These are phyloP conservation scores for Drosophila bifasciata DNA, from an alignment of 1,140 invertebrate genomes.

Conservation along the genomic window DNA sequence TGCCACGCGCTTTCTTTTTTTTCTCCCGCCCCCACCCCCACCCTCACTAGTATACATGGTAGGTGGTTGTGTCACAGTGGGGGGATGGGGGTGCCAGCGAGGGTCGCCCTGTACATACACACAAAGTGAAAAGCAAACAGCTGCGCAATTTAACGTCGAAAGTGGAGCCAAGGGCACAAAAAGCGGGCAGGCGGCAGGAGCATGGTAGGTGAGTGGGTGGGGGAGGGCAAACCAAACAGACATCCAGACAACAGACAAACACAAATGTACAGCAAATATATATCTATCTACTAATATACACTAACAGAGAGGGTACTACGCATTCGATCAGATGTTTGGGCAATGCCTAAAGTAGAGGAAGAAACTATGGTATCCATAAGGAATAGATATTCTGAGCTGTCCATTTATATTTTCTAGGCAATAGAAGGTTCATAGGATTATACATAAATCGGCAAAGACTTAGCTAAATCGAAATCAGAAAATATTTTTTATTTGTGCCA, in stretches of 20 bases:
- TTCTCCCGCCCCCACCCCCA: neutral
- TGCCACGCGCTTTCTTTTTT: slow-evolving; percentile 39
- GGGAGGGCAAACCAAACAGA: slow-evolving; percentile 42
- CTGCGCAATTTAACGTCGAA: slow-evolving; percentile 80
- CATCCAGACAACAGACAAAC: slow-evolving; percentile 51
- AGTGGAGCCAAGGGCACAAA: slow-evolving; percentile 78
- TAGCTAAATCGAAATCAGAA: no score
- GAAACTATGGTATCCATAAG: no score
- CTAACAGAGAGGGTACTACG: no score
- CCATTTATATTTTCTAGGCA: no score
- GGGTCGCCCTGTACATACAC: slow-evolving; percentile 36
- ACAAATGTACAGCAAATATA: slow-evolving; percentile 46
- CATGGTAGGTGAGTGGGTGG: no score
- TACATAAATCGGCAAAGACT: no score
- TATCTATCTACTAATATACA: neutral
- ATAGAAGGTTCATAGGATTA: no score
- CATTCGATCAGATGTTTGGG: no score
- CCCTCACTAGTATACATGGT: neutral
- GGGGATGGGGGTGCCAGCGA: neutral
- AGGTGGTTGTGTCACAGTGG: neutral
- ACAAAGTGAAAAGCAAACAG: slow-evolving; percentile 81
- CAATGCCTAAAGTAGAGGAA: no score
- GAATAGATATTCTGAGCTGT: no score
- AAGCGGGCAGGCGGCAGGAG: slow-evolving; percentile 22
- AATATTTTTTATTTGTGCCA: no score